phyloP scores from a whole-genome alignment of 2,113 vertebrate species.

The Cariama cristata region DNA sequence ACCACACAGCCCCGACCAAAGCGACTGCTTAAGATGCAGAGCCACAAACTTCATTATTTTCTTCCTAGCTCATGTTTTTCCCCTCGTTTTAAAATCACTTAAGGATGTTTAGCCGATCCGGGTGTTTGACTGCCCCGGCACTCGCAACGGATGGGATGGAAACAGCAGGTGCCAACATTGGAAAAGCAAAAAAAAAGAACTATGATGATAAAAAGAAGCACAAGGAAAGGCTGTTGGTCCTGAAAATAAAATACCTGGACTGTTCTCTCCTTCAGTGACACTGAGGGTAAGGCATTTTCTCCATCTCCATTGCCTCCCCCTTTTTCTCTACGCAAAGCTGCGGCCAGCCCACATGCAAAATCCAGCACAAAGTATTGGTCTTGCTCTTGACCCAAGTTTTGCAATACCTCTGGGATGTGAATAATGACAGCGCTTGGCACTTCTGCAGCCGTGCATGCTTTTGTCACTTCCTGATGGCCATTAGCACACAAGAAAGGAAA shows the following conservation, averaged over 20 bases:
- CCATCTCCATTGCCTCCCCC: background rate
- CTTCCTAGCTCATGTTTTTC: constrained; percentile 41
- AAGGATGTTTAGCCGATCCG: constrained; percentile 51
- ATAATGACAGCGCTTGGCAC: background rate
- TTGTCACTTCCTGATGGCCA: background rate
- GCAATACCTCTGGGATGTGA: background rate
- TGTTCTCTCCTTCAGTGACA: constrained; percentile 9
- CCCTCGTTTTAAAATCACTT: constrained; percentile 71
- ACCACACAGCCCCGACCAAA: constrained; percentile 54
- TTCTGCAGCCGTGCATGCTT: background rate
- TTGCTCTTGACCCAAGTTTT: background rate
- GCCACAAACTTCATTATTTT: constrained; percentile 75
- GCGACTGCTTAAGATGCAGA: constrained; percentile 75
- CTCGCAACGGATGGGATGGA: background rate
- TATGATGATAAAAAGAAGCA: background rate
- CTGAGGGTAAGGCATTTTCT: background rate
- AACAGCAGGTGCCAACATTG: background rate
- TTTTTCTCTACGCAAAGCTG: background rate
- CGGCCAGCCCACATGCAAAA: rapidly evolving
- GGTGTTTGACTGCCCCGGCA: background rate
- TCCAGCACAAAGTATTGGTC: rapidly evolving
- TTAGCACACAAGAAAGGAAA: background rate
- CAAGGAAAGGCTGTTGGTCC: background rate
- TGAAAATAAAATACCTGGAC: background rate
- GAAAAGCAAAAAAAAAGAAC: background rate